A percentile compares a stretch with the other conserved stretches of the same genome.
Evolutionary conservation across 2,113 vertebrate genomes (phyloP).

Genomic region (Bambusicola thoracicus): DNA sequence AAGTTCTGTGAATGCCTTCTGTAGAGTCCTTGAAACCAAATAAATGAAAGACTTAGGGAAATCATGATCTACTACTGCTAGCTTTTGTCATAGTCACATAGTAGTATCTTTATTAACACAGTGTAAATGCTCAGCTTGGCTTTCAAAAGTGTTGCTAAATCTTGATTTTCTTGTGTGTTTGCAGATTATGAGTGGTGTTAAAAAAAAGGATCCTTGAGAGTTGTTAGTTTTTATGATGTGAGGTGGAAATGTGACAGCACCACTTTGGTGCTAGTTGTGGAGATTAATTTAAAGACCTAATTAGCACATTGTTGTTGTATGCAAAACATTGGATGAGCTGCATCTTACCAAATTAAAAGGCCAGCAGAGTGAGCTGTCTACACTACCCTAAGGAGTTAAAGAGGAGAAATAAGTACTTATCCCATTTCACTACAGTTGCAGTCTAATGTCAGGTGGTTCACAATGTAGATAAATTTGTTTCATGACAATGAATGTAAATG

Average conservation of each 20-base stretch:
- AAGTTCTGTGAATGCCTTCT: not conserved
- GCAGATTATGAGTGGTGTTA: not conserved
- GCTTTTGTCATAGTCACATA: not conserved
- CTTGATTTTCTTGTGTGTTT: not conserved
- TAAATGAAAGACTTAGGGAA: not conserved
- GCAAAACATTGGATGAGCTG: not conserved
- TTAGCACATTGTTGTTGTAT: not conserved
- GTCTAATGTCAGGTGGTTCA: not conserved
- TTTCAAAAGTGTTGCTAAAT: not conserved
- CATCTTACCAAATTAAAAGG: not conserved
- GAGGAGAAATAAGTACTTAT: not conserved
- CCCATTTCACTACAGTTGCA: not conserved
- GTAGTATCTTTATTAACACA: not conserved
- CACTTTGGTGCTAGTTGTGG: not conserved
- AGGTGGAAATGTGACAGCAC: not conserved
- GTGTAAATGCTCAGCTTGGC: not conserved
- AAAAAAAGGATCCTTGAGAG: not conserved
- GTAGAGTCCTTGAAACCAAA: not conserved
- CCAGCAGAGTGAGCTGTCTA: not conserved
- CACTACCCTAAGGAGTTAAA: not conserved
- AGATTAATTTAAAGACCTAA: not conserved
- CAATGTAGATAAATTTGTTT: not conserved
- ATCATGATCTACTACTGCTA: not conserved
- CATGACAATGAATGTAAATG: not conserved
- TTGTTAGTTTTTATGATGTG: not conserved